Evolutionary conservation across 2,113 vertebrate species (phyloP), one percentile per base, ranked within the genome.

Genomic region (Engraulis encrasicolus): DNA sequence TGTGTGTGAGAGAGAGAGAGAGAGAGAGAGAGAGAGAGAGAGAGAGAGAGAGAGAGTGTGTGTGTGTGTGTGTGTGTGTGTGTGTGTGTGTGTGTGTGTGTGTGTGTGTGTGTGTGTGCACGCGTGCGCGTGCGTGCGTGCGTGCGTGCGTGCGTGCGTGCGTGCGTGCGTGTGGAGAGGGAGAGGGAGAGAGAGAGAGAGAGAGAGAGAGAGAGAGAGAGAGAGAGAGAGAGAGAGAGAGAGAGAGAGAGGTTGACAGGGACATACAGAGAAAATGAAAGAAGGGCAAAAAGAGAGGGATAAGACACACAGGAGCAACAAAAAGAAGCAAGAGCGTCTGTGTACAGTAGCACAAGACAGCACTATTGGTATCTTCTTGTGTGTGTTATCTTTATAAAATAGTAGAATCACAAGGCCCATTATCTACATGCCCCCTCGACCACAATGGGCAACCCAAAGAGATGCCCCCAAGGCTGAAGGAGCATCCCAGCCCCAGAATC

Each of bases 371-470:
- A 17, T 18, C 71, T 79, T 50, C 78, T 23, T 79, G 84, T 38
- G 79, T 86, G 80, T 89, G 84, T 84, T 87, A 87, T 84, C 66
- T 81, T 89, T 89, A 79, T 84, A 85, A 87, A 87, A 81, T 83
- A 81, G 88, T 80, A 80, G 50, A 37, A 86, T 87, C 87, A 83
- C 45, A 84, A 81, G 45, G 77, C 71, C 85, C 74, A 87, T 87
- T 85, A 87, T 79, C 49, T 38, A 37, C 52, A 11, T 50, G 58
- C 86, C 58, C 34, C 34, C 17, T 78, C 71, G 81, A 37, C 45
- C 78, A 54, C 50, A 66, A 66, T 66, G 58, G 23, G 14, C 58
- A 27, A 81, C 81, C 58, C 58, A 31, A n/a, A 12, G 23, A n/a
- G 79, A 61, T 84, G 80, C 78, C 79, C 77, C 78, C 9, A 27